These are phyloP conservation scores for Helicoverpa zea DNA, from an alignment of 1,140 invertebrate genomes.

Conservation along the genomic window DNA sequence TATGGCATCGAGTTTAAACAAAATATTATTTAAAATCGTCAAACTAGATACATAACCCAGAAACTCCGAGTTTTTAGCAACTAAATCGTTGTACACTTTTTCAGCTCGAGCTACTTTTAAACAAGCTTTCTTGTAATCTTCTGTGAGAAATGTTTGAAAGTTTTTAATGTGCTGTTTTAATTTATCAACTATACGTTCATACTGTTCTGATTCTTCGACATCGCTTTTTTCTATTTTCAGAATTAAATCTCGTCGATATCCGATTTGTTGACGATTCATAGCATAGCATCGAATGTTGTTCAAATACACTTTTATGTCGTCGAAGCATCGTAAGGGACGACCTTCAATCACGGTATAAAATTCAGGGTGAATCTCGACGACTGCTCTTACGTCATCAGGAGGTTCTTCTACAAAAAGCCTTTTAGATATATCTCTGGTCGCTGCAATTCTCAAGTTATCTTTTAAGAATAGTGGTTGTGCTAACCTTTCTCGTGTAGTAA, in stretches of 20 bases:
- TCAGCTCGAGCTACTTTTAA: conserved; percentile 85
- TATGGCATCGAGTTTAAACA: conserved; percentile 89
- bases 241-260: conserved; percentile 88
- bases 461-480: conserved; percentile 74
- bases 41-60: conserved; percentile 82
- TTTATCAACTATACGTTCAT: conserved; percentile 86
- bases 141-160: conserved; percentile 89
- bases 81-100: conserved; percentile 81
- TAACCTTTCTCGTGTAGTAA: conserved; percentile 63
- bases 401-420: conserved; percentile 79
- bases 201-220: conserved; percentile 85
- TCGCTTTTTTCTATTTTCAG: conserved; percentile 88
- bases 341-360: conserved; percentile 89
- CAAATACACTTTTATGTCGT: conserved; percentile 87
- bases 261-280: conserved; percentile 87
- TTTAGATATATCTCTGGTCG: conserved; percentile 79
- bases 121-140: conserved; percentile 88
- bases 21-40: conserved; percentile 86
- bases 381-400: conserved; percentile 80
- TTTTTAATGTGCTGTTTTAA: conserved; percentile 87
- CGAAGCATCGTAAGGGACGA: conserved; percentile 86
- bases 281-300: conserved; percentile 87
- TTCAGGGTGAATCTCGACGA: conserved; percentile 89
- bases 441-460: conserved; percentile 76
- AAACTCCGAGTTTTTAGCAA: conserved; percentile 85